Percentiles rank a stretch among this genome's conserved stretches.
phyloP scores from a whole-genome alignment of 2,113 vertebrate species.

The Platichthys stellatus region DNA sequence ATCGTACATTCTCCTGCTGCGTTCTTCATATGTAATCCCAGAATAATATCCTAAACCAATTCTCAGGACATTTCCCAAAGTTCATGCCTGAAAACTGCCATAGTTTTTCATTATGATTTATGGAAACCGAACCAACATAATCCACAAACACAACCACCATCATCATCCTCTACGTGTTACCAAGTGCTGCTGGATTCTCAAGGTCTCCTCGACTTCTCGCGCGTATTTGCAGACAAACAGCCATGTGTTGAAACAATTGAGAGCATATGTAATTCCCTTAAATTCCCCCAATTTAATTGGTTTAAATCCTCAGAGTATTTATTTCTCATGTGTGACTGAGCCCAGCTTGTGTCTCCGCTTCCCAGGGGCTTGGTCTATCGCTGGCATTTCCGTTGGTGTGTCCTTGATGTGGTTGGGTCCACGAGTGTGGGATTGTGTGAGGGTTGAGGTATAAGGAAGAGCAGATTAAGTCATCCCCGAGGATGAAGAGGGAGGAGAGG shows the following conservation, averaged over 20 bases:
- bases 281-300: constrained; percentile 10
- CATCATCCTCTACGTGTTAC: no score
- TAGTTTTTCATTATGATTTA: neutral
- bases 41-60: no score
- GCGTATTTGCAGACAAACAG: neutral
- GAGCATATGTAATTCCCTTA: constrained; percentile 13
- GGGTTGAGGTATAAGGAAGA: constrained; percentile 21
- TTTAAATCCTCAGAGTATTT: constrained; percentile 15
- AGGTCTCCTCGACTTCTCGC: neutral
- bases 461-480: constrained; percentile 45
- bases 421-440: constrained; percentile 37
- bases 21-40: neutral
- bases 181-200: neutral
- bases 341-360: neutral
- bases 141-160: neutral
- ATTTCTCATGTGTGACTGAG: constrained; percentile 27
- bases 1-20: neutral
- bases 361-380: neutral
- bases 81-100: no score
- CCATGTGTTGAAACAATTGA: neutral
- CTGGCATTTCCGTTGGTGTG: constrained; percentile 28
- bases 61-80: no score
- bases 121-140: neutral
- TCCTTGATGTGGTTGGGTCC: constrained; percentile 11
- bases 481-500: constrained; percentile 36